These are phyloP conservation scores for Cryptotis parvus DNA, from an alignment of 2,113 vertebrate species.

Conservation along the genomic window DNA sequence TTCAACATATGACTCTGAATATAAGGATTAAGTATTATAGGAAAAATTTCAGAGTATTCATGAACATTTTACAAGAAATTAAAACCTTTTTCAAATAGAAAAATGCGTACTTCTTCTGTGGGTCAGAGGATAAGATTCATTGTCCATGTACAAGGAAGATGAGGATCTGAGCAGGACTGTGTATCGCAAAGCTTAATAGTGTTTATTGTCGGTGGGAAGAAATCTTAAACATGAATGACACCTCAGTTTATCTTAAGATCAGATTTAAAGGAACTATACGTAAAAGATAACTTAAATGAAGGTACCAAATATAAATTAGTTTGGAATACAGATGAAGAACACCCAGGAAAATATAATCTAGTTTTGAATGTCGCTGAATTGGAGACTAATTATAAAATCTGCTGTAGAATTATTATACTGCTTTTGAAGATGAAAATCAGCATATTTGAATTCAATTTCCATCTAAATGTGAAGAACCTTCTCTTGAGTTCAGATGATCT, in stretches of 20 bases:
- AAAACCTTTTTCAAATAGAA: not conserved
- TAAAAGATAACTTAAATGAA: not conserved
- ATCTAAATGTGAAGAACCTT: not conserved
- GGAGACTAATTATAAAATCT: not conserved
- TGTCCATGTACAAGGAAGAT: accelerated
- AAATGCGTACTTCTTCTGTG: not conserved
- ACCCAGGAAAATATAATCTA: not conserved
- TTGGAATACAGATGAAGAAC: constrained; percentile 13
- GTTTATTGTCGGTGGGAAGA: not conserved
- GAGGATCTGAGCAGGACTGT: not conserved
- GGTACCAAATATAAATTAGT: not conserved
- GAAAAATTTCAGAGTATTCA: not conserved
- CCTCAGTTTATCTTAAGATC: not conserved
- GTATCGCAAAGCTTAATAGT: not conserved
- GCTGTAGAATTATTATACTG: not conserved
- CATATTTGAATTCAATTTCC: not conserved
- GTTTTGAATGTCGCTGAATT: not conserved
- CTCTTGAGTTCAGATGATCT: not conserved
- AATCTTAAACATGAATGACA: not conserved
- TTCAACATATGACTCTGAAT: not conserved
- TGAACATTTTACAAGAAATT: constrained; percentile 24
- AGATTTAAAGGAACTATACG: not conserved
- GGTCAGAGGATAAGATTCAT: not conserved
- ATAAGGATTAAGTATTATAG: constrained; percentile 13
- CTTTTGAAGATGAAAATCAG: not conserved